Evolutionary conservation across 2,888 invertebrate species (phyloP).

Genomic region (Cylindroiulus punctatus): DNA sequence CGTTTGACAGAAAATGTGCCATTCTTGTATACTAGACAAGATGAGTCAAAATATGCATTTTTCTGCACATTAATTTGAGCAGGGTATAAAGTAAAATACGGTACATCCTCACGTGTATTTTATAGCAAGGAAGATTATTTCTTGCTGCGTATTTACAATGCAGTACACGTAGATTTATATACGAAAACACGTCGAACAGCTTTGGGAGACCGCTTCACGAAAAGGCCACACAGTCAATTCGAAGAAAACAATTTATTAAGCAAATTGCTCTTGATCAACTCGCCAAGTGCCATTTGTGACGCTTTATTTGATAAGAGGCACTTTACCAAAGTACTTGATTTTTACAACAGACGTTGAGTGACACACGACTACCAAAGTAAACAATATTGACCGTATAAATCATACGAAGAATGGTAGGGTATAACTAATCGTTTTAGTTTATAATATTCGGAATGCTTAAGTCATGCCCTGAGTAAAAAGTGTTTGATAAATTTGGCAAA

Average conservation of each 20-base stretch:
- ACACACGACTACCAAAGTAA: constrained; percentile 1
- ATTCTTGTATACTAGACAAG: no score
- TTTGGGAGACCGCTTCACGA: neutral
- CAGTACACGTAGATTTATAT: no score
- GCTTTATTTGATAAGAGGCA: constrained; percentile 15
- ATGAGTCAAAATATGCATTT: no score
- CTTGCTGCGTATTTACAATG: no score
- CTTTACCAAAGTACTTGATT: constrained; percentile 10
- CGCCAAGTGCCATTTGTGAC: constrained; percentile 13
- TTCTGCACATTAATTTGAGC: no score
- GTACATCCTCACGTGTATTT: no score
- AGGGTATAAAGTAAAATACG: no score
- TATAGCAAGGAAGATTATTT: no score
- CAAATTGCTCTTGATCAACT: constrained; percentile 13
- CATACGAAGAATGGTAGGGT: neutral
- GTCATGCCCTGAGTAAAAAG: no score
- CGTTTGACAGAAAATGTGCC: no score
- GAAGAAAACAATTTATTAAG: constrained; percentile 13
- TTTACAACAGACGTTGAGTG: constrained; percentile 11
- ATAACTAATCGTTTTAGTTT: neutral
- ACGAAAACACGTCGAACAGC: neutral
- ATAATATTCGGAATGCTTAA: no score
- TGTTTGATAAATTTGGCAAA: no score
- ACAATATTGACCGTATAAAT: neutral
- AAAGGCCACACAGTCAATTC: neutral